Evolutionary conservation across 2,888 invertebrate species (phyloP).

Genomic region (Sesia apiformis): DNA sequence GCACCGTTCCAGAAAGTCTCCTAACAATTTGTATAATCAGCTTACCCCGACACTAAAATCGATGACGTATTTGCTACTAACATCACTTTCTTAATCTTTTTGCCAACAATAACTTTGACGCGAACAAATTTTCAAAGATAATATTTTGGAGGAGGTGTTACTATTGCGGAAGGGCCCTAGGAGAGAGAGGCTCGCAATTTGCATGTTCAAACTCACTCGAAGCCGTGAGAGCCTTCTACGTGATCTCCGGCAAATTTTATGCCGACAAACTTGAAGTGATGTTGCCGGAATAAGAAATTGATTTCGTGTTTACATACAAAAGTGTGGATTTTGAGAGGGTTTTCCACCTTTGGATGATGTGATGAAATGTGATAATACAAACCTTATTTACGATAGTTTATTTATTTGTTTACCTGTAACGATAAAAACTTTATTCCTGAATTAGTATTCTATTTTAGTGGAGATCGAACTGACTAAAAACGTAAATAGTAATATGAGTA

Average conservation of each 20-base stretch:
- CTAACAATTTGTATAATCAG: too few species aligned
- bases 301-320: neutral
- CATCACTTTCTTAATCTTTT: slow-evolving; percentile 10
- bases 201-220: slow-evolving; percentile 30
- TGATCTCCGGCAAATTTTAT: slow-evolving; percentile 18
- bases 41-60: neutral
- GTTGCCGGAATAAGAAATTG: slow-evolving; percentile 15
- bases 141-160: slow-evolving; percentile 26
- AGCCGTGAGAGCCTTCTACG: slow-evolving; percentile 8
- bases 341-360: neutral
- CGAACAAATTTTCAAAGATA: slow-evolving; percentile 26
- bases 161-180: slow-evolving; percentile 7
- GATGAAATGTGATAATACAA: too few species aligned
- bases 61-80: neutral
- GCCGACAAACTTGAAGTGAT: slow-evolving; percentile 16
- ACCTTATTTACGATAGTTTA: too few species aligned
- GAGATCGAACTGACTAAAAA: too few species aligned
- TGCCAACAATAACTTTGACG: slow-evolving; percentile 15
- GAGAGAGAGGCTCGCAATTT: slow-evolving; percentile 21
- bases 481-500: too few species aligned
- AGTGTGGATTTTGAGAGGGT: neutral
- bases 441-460: too few species aligned
- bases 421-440: too few species aligned
- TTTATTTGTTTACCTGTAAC: too few species aligned
- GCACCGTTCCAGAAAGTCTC: too few species aligned